Conservation (phyloP, 2,797 vertebrate genomes). For the Mergus octosetaceus region DNA sequence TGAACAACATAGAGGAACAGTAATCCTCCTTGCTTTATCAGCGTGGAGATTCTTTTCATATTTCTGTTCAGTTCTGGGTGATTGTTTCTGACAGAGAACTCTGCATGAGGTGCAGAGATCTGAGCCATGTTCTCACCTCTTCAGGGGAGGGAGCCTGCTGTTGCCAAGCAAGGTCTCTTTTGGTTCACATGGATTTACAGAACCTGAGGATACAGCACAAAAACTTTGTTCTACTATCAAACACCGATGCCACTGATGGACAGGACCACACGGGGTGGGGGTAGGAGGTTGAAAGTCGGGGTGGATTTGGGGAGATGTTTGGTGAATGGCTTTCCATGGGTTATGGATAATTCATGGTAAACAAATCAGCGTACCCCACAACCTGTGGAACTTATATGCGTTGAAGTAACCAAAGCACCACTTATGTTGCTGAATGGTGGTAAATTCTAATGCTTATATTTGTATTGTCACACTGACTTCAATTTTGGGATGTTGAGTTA, state of each 20-base stretch:
- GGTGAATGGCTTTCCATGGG: neutral
- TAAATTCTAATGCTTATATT: neutral
- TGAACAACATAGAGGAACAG: neutral
- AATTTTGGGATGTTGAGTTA: neutral
- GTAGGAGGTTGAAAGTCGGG: neutral
- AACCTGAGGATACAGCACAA: neutral
- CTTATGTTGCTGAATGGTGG: neutral
- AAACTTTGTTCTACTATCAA: neutral
- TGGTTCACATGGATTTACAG: neutral
- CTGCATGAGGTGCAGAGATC: neutral
- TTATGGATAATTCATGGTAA: neutral
- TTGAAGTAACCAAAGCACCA: neutral
- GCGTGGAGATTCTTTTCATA: neutral
- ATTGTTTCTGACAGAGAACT: constrained; percentile 10
- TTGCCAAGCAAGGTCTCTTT: neutral
- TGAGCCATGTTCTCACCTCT: neutral
- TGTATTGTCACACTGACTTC: neutral
- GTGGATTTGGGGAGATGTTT: neutral
- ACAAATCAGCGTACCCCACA: neutral
- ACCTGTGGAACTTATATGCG: neutral
- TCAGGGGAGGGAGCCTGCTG: neutral
- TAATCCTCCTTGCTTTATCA: constrained; percentile 22
- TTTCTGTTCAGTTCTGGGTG: neutral
- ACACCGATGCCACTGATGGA: neutral
- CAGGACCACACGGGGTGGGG: neutral